These are phyloP conservation scores for Arenaria interpres DNA, from an alignment of 2,113 vertebrate genomes.

Conservation along the genomic window DNA sequence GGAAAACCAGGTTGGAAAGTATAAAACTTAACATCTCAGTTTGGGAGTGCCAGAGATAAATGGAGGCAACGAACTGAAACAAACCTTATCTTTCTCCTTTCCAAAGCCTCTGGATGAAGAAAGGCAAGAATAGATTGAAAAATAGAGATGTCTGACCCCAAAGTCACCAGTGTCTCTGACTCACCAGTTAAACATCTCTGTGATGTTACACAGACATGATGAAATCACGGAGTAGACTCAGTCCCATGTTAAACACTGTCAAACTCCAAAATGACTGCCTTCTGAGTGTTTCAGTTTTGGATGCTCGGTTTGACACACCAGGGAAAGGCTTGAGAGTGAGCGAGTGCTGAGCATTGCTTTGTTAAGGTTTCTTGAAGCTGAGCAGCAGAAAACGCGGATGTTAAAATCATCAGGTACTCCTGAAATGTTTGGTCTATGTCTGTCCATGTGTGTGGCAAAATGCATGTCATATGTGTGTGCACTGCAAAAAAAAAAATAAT, in stretches of 20 bases:
- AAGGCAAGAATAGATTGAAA: not conserved
- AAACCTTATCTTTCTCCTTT: not conserved
- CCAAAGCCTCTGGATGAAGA: not conserved
- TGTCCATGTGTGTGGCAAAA: not conserved
- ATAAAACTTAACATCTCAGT: conserved; percentile 11
- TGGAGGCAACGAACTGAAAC: not conserved
- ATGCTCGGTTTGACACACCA: fast-evolving
- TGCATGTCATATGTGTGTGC: no score
- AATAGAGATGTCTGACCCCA: not conserved
- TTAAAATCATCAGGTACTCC: not conserved
- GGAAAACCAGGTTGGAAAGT: conserved; percentile 66
- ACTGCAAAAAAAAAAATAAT: not conserved
- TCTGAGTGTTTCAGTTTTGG: not conserved
- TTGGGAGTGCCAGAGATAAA: not conserved
- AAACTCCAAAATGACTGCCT: not conserved
- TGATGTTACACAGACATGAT: not conserved
- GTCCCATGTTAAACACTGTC: not conserved
- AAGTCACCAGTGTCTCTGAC: not conserved
- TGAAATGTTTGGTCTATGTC: not conserved
- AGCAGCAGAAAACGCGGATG: not conserved
- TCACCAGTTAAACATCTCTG: not conserved
- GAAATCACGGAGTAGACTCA: not conserved
- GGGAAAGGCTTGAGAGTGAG: not conserved
- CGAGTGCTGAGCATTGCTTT: not conserved
- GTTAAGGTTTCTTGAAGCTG: not conserved